phyloP scores from a whole-genome alignment of 2,888 invertebrate species.

The Melinopterus prodromus region DNA sequence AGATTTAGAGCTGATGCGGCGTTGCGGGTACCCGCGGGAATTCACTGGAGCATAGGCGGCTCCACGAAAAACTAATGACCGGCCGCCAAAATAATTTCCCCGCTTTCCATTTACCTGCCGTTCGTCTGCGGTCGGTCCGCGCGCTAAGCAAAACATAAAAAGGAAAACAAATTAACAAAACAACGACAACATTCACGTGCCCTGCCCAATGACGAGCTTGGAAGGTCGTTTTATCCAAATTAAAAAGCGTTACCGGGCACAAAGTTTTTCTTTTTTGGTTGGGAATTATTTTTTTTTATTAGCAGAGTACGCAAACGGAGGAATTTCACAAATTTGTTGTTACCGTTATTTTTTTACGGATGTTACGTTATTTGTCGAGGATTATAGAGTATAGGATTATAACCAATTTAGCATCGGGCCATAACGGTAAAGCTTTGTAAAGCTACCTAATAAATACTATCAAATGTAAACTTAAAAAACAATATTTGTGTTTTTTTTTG shows the following conservation, averaged over 20 bases:
- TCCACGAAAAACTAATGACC: constrained; percentile 4
- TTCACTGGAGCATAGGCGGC: background rate
- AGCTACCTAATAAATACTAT: too few relatives aligned
- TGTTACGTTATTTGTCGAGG: too few relatives aligned
- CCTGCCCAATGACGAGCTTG: background rate
- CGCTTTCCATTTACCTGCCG: background rate
- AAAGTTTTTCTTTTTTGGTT: too few relatives aligned
- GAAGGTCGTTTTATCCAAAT: background rate
- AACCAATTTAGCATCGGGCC: too few relatives aligned
- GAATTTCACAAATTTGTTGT: too few relatives aligned
- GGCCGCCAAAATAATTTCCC: background rate
- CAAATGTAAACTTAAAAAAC: too few relatives aligned
- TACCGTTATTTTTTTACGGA: too few relatives aligned
- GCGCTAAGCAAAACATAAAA: background rate
- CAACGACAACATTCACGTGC: background rate
- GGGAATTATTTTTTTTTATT: too few relatives aligned
- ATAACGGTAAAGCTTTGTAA: too few relatives aligned
- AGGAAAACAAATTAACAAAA: background rate
- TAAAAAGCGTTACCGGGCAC: background rate
- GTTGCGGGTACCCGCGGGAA: constrained; percentile 4
- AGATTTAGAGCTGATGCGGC: background rate
- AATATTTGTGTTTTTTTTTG: too few relatives aligned
- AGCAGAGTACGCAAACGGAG: too few relatives aligned
- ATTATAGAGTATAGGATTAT: too few relatives aligned
- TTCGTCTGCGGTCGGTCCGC: background rate